Evolutionary conservation across 2,888 invertebrate species (phyloP).

Genomic region (Mystacides longicornis): DNA sequence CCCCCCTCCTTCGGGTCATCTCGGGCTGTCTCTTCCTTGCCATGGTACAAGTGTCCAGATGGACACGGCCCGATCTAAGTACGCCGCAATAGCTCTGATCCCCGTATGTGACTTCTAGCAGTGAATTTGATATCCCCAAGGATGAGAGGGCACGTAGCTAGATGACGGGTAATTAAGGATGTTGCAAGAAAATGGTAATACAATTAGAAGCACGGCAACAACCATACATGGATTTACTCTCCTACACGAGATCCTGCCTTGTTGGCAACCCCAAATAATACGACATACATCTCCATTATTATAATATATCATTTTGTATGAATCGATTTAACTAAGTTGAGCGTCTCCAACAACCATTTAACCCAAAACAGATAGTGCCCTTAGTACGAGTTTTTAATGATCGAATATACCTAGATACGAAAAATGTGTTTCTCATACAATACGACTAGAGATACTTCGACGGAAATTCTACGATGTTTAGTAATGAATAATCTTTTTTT

Average conservation of each 20-base stretch:
- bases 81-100: constrained; percentile 12
- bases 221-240: background rate
- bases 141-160: constrained; percentile 17
- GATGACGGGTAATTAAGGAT: constrained; percentile 23
- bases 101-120: constrained; percentile 16
- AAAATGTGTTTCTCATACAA: too few species aligned
- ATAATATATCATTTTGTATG: too few species aligned
- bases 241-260: background rate
- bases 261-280: too few species aligned
- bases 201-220: background rate
- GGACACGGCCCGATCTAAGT: constrained; percentile 3
- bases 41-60: constrained; percentile 6
- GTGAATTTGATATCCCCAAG: background rate
- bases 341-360: too few species aligned
- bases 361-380: too few species aligned
- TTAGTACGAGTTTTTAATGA: too few species aligned
- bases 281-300: too few species aligned
- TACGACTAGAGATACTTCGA: too few species aligned
- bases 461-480: too few species aligned
- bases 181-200: constrained; percentile 3
- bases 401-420: too few species aligned
- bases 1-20: constrained; percentile 4
- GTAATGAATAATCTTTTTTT: too few species aligned
- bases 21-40: background rate
- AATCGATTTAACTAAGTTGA: too few species aligned